phyloP scores from a whole-genome alignment of 2,113 vertebrate genomes.

The Arenaria interpres region DNA sequence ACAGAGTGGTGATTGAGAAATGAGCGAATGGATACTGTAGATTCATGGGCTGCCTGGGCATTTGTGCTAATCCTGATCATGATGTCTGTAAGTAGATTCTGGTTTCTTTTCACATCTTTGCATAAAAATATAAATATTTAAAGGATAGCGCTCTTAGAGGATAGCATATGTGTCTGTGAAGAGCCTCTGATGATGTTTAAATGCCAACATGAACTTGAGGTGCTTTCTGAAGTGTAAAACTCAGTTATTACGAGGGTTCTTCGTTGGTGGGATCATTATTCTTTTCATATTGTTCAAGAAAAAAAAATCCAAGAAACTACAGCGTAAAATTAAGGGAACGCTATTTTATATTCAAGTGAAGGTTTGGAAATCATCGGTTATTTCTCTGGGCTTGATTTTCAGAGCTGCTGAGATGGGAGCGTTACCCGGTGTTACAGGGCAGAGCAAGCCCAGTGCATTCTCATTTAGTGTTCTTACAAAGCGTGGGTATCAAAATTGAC shows the following conservation, averaged over 20 bases:
- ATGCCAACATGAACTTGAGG: not conserved
- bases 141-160: not conserved
- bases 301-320: not conserved
- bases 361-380: not conserved
- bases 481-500: not conserved
- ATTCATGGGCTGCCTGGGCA: not conserved
- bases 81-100: not conserved
- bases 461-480: not conserved
- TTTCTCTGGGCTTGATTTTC: conserved; percentile 31
- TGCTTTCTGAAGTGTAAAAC: not conserved
- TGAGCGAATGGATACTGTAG: not conserved
- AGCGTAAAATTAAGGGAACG: not conserved
- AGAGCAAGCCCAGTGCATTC: conserved; percentile 7
- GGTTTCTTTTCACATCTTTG: not conserved
- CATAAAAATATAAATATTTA: not conserved
- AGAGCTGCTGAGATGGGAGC: not conserved
- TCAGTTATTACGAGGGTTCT: not conserved
- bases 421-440: conserved; percentile 5
- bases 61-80: not conserved
- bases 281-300: not conserved
- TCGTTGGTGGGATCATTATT: not conserved
- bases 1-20: not conserved
- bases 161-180: not conserved
- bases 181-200: not conserved
- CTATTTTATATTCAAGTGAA: not conserved